Evolutionary conservation across 2,113 vertebrate genomes (phyloP).

Genomic region (Probosciger aterrimus): DNA sequence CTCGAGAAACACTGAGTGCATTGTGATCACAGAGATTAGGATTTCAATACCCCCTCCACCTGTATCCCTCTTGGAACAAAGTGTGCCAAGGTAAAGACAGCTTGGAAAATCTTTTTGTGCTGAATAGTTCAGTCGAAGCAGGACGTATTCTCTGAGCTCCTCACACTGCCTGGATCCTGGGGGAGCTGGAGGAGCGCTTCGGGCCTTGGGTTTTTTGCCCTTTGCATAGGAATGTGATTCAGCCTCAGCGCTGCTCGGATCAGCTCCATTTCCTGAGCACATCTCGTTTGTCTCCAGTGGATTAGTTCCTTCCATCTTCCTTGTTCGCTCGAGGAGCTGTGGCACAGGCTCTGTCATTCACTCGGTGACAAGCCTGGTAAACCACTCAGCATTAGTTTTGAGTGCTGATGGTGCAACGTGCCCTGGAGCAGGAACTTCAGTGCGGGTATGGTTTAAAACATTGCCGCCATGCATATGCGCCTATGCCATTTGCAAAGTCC

Average conservation of each 20-base stretch:
- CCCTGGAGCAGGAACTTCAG: background rate
- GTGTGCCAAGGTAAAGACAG: background rate
- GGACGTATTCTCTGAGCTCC: background rate
- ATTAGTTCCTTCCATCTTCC: background rate
- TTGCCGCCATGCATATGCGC: background rate
- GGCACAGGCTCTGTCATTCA: background rate
- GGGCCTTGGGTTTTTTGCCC: background rate
- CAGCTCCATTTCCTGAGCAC: accelerated
- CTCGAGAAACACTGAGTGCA: background rate
- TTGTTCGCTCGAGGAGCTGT: too few species aligned
- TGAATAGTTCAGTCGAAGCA: background rate
- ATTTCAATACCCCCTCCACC: background rate
- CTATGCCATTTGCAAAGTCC: background rate
- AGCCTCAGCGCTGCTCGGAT: background rate
- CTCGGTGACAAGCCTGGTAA: background rate
- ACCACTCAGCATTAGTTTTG: background rate
- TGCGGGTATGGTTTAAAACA: background rate
- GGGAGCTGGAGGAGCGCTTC: background rate
- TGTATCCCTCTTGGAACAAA: background rate
- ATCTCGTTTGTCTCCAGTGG: background rate
- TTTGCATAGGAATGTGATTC: background rate
- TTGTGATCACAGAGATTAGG: background rate
- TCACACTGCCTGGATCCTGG: background rate
- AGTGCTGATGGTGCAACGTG: background rate
- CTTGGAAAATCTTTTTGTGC: background rate